These are phyloP conservation scores for Homarus gammarus DNA, from an alignment of 2,888 invertebrate genomes.

Conservation along the genomic window DNA sequence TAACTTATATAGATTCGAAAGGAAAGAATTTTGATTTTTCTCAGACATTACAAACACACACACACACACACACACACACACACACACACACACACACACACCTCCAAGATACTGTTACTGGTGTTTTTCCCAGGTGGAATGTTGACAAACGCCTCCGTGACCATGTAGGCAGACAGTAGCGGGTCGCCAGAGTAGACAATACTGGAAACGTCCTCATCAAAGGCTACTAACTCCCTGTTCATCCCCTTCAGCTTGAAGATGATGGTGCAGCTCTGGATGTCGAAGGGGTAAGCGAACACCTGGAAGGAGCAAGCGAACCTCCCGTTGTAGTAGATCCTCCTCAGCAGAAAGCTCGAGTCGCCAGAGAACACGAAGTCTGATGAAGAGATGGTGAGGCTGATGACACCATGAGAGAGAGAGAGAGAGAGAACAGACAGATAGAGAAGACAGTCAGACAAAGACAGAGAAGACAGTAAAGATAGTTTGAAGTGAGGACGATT, in stretches of 20 bases:
- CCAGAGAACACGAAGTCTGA: not conserved
- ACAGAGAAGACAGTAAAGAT: no score
- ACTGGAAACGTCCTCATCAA: not conserved
- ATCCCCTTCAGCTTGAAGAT: conserved; percentile 15
- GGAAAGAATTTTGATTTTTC: no score
- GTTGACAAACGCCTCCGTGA: not conserved
- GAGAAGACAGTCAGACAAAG: no score
- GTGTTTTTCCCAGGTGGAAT: not conserved
- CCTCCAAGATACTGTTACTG: no score
- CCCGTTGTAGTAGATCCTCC: conserved; percentile 51
- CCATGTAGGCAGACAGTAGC: not conserved
- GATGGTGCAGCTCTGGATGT: conserved; percentile 36
- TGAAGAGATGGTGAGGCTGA: not conserved
- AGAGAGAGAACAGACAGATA: no score
- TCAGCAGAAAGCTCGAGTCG: not conserved
- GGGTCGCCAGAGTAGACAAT: not conserved
- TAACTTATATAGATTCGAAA: no score
- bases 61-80: no score
- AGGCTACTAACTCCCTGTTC: not conserved
- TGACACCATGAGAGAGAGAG: no score
- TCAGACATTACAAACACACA: no score
- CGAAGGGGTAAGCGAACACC: conserved; percentile 49
- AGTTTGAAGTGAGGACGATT: no score
- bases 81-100: not conserved
- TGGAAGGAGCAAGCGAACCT: conserved; percentile 49